These are phyloP conservation scores for Oncopeltus fasciatus DNA, from an alignment of 1,140 invertebrate genomes.

Conservation along the genomic window DNA sequence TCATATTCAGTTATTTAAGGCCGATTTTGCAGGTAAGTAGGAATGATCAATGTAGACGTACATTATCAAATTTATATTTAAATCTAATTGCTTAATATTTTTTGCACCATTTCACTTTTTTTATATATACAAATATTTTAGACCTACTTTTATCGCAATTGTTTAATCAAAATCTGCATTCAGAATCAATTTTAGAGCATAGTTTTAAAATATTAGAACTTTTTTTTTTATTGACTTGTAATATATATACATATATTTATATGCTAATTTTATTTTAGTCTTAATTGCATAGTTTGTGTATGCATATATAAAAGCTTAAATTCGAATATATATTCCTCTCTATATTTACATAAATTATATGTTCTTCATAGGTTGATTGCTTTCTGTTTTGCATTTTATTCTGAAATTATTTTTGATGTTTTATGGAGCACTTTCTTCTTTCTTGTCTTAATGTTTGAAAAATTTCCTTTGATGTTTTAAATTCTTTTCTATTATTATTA, in stretches of 20 bases:
- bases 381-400: neutral
- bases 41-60: slow-evolving; percentile 7
- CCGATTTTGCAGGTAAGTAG: slow-evolving; percentile 14
- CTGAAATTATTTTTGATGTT: neutral
- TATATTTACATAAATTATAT: no score
- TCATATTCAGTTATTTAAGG: no score
- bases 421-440: neutral
- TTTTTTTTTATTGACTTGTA: no score
- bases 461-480: neutral
- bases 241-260: no score
- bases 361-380: no score
- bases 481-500: neutral
- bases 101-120: slow-evolving; percentile 1
- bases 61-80: neutral
- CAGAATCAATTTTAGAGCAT: neutral
- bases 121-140: neutral
- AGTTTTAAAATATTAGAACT: neutral
- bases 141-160: neutral
- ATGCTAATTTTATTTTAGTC: neutral
- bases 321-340: no score
- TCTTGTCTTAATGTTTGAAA: neutral
- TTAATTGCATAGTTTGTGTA: slow-evolving; percentile 1
- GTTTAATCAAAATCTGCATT: neutral
- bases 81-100: neutral
- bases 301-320: neutral